phyloP scores from a whole-genome alignment of 2,113 vertebrate species.

The Kryptolebias marmoratus region DNA sequence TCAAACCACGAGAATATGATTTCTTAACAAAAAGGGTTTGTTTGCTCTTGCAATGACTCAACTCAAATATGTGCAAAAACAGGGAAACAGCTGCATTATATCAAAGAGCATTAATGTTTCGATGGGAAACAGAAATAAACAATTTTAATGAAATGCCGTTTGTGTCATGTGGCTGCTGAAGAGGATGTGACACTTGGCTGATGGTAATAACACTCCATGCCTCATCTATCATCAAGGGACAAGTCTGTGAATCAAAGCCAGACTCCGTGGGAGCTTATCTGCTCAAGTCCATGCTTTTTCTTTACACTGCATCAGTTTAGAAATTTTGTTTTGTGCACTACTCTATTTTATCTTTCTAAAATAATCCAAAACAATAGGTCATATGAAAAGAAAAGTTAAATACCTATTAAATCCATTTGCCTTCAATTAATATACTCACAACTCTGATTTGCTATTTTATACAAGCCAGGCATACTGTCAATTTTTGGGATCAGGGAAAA shows the following conservation, averaged over 20 bases:
- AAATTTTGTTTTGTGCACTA: not conserved
- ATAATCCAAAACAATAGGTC: not conserved
- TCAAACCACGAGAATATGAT: conserved; percentile 42
- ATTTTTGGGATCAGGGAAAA: too few relatives aligned
- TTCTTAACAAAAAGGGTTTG: conserved; percentile 18
- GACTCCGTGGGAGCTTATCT: conserved; percentile 28
- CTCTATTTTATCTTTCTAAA: not conserved
- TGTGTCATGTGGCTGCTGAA: conserved; percentile 18
- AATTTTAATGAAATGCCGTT: conserved; percentile 52
- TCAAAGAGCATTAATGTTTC: conserved; percentile 45
- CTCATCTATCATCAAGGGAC: conserved; percentile 31
- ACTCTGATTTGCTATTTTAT: too few relatives aligned
- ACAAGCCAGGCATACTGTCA: too few relatives aligned
- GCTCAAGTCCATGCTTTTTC: conserved; percentile 22
- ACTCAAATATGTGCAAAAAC: conserved; percentile 7
- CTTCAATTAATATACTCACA: too few relatives aligned
- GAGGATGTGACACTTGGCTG: conserved; percentile 33
- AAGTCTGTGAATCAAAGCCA: conserved; percentile 20
- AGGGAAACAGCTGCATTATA: conserved; percentile 22
- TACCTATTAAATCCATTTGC: too few relatives aligned
- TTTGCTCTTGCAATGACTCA: conserved; percentile 27
- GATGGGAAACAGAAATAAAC: conserved; percentile 32
- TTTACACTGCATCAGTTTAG: conserved; percentile 10
- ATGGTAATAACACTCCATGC: conserved; percentile 39
- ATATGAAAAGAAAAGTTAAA: too few relatives aligned